phyloP scores from a whole-genome alignment of 1,140 invertebrate genomes.

The Microplitis demolitor region DNA sequence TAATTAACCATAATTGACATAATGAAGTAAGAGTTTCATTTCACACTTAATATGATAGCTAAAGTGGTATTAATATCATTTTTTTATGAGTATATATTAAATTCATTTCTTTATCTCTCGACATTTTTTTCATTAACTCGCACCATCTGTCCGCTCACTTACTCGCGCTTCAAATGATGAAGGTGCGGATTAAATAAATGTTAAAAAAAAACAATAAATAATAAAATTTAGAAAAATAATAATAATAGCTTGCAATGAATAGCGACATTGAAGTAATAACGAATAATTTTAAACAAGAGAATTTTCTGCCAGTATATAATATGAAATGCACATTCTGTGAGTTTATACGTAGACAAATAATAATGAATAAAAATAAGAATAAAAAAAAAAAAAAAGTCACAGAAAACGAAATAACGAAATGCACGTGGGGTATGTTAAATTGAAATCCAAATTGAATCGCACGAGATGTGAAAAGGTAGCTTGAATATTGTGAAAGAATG shows the following conservation, averaged over 20 bases:
- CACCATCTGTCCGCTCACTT: too few species aligned
- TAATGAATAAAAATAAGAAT: neutral
- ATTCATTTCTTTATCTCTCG: too few species aligned
- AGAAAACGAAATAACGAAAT: constrained; percentile 2
- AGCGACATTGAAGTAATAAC: neutral
- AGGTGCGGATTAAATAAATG: too few species aligned
- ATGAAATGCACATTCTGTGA: neutral
- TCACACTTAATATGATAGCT: too few species aligned
- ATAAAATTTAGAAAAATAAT: neutral
- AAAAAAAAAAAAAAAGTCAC: neutral
- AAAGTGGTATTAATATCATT: neutral
- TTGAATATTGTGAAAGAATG: neutral
- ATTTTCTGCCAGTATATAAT: neutral
- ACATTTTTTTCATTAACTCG: too few species aligned
- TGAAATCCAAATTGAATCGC: constrained; percentile 5
- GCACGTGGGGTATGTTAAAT: neutral
- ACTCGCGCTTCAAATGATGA: too few species aligned
- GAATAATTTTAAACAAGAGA: neutral
- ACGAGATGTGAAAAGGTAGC: neutral
- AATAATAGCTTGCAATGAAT: neutral
- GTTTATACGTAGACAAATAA: neutral
- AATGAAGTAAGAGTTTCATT: constrained; percentile 1
- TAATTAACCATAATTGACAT: constrained; percentile 25
- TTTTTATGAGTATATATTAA: too few species aligned
- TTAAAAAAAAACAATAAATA: neutral